Conservation (phyloP, 2,113 vertebrate species). For the Sinocyclocheilus anshuiensis region DNA sequence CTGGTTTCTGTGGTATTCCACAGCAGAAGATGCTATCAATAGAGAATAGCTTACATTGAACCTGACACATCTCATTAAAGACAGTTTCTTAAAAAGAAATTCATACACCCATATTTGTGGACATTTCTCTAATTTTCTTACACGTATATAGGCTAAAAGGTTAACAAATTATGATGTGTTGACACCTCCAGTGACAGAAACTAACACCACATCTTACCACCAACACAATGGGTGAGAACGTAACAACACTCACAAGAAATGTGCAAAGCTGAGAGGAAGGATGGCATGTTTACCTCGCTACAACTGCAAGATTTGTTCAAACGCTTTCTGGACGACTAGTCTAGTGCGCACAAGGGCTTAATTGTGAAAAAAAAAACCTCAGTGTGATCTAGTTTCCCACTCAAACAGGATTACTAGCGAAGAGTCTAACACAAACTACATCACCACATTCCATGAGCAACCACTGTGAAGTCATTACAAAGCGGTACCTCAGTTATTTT, state of each 20-base stretch:
- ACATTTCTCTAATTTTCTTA: neutral
- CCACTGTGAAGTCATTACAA: conserved; percentile 55
- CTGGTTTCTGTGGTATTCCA: neutral
- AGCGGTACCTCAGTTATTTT: conserved; percentile 83
- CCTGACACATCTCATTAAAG: neutral
- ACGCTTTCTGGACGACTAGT: conserved; percentile 24
- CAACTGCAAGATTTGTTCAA: neutral
- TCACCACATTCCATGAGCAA: conserved; percentile 66
- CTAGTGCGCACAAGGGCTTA: conserved; percentile 29
- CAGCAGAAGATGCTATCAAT: neutral
- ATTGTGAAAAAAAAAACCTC: neutral
- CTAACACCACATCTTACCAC: neutral
- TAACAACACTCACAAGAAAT: neutral
- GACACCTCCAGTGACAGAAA: neutral
- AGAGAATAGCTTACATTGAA: neutral
- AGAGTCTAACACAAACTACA: conserved; percentile 35
- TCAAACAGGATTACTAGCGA: conserved; percentile 47
- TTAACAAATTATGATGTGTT: neutral
- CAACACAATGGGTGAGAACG: neutral
- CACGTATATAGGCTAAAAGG: neutral
- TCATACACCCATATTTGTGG: too few relatives aligned
- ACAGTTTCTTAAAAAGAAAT: neutral
- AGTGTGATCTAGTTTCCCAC: neutral
- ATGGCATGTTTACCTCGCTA: neutral
- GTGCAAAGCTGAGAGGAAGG: neutral